A percentile compares a stretch with the other conserved stretches of the same genome.
Conservation (phyloP, 2,797 vertebrate species). For the Chaetophractus vellerosus region DNA sequence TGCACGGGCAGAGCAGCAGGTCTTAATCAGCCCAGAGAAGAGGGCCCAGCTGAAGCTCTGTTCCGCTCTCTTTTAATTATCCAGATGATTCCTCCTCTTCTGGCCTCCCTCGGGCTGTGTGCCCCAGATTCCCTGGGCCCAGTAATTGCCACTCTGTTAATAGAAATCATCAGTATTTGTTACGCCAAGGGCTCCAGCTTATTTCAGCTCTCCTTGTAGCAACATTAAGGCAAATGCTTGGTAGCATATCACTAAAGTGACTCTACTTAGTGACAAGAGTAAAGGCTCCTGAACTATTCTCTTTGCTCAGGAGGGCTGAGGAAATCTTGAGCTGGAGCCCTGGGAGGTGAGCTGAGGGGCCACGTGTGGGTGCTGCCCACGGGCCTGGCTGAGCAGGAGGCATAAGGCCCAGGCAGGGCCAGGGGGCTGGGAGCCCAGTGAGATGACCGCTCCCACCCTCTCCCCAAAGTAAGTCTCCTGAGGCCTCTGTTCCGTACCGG, state of each 20-base stretch:
- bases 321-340: background rate
- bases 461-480: background rate
- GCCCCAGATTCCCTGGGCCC: constrained; percentile 83
- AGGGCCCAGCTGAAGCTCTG: constrained; percentile 25
- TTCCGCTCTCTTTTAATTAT: constrained; percentile 84
- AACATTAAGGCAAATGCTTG: constrained; percentile 57
- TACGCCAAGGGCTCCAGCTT: constrained; percentile 47
- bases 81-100: constrained; percentile 75
- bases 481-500: background rate
- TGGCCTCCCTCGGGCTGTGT: constrained; percentile 69
- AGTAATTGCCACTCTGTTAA: constrained; percentile 83
- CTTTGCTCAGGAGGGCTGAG: background rate
- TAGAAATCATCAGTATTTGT: constrained; percentile 85
- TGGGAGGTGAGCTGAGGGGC: background rate
- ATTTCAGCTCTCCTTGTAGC: constrained; percentile 72
- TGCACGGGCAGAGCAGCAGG: constrained; percentile 36
- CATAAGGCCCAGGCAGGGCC: background rate
- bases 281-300: constrained; percentile 47
- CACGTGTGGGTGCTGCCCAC: background rate
- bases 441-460: background rate
- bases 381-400: background rate
- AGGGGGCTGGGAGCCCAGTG: background rate
- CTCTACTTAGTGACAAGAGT: constrained; percentile 72
- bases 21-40: constrained; percentile 74
- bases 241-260: constrained; percentile 48